Evolutionary conservation across 2,113 vertebrate species (phyloP).

Genomic region (Cryptomyrus ogoouensis): DNA sequence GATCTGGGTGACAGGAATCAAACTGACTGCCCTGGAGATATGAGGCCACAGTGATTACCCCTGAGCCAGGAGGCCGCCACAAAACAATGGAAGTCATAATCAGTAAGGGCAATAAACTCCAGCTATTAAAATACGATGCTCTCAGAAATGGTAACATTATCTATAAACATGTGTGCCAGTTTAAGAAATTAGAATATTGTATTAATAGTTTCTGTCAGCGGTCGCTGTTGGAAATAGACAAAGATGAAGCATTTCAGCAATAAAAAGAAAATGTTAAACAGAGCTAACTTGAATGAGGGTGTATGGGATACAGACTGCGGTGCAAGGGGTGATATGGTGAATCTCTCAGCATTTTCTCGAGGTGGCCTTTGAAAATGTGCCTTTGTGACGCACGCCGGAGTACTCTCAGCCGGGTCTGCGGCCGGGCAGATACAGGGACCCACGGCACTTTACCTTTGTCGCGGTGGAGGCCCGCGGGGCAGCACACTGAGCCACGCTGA

Average conservation of each 20-base stretch:
- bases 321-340: neutral
- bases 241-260: neutral
- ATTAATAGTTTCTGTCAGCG: neutral
- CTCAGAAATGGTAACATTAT: neutral
- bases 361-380: neutral
- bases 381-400: neutral
- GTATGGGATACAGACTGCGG: neutral
- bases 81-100: neutral
- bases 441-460: neutral
- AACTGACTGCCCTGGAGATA: too few species aligned
- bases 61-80: neutral
- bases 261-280: neutral
- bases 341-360: neutral
- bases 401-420: neutral
- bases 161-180: neutral
- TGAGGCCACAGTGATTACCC: neutral
- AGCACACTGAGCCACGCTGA: neutral
- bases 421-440: neutral
- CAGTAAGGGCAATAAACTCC: neutral
- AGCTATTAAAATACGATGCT: neutral
- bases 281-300: neutral
- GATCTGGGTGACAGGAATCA: too few species aligned
- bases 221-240: neutral
- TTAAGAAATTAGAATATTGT: neutral
- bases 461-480: neutral